Percentiles rank a stretch among this genome's conserved stretches.
These are phyloP conservation scores for Drosophila suboccidentalis DNA, from an alignment of 2,888 invertebrate species.

Conservation along the genomic window DNA sequence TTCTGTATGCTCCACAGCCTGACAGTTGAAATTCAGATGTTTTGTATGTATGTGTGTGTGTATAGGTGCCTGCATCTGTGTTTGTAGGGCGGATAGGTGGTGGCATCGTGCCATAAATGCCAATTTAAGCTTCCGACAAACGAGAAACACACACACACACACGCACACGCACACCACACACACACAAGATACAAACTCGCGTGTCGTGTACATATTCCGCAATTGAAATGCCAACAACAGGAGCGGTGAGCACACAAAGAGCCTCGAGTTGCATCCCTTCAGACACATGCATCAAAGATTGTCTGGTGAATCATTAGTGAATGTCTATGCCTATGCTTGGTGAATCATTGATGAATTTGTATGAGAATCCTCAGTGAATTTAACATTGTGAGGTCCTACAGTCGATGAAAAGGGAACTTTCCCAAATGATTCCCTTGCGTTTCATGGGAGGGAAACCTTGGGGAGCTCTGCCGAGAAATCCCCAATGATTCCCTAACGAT, in stretches of 20 bases:
- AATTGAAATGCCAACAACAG: conserved; percentile 57
- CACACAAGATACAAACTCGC: conserved; percentile 22
- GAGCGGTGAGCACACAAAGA: conserved; percentile 19
- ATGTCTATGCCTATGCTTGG: no score
- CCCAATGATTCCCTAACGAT: no score
- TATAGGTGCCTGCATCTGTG: not conserved
- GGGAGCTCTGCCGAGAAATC: no score
- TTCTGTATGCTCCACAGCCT: conserved; percentile 50
- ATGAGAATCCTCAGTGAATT: no score
- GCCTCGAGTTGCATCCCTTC: conserved; percentile 17
- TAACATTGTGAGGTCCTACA: no score
- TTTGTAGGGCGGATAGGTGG: not conserved
- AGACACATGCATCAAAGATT: no score
- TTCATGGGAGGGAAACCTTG: no score
- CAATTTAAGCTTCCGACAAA: conserved; percentile 58
- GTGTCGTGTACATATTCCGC: conserved; percentile 23
- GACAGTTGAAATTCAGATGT: conserved; percentile 47
- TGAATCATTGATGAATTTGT: no score
- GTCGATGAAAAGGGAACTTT: no score
- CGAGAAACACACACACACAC: conserved; percentile 17
- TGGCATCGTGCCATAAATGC: conserved; percentile 56
- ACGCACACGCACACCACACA: not conserved
- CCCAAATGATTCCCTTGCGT: no score
- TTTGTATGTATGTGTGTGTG: conserved; percentile 10
- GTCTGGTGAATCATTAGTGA: no score